phyloP scores from a whole-genome alignment of 2,113 vertebrate species.

The Salvator merianae region DNA sequence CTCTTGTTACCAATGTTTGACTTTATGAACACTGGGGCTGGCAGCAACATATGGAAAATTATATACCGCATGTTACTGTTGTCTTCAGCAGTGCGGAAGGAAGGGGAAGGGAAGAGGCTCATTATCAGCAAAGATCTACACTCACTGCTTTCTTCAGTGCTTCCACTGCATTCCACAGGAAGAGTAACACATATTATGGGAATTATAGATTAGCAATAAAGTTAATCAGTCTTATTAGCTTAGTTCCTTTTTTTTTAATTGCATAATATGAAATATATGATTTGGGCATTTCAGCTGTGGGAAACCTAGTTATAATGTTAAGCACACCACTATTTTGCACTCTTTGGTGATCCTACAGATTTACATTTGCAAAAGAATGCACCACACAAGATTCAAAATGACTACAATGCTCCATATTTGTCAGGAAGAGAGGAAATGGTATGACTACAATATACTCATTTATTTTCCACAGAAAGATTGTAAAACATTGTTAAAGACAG shows the following conservation, averaged over 20 bases:
- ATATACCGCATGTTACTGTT: too few relatives aligned
- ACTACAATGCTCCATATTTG: slow-evolving; percentile 28
- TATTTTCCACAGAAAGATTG: slow-evolving; percentile 41
- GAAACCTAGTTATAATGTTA: background rate
- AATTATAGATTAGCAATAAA: background rate
- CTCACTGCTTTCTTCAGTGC: background rate
- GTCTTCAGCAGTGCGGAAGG: too few relatives aligned
- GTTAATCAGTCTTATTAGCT: background rate
- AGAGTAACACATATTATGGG: background rate
- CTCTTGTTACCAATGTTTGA: too few relatives aligned
- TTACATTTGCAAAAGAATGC: background rate
- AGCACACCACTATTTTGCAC: background rate
- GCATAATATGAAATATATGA: background rate
- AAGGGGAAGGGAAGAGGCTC: too few relatives aligned
- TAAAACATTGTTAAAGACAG: background rate
- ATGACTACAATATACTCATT: slow-evolving; percentile 24
- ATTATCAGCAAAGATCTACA: background rate
- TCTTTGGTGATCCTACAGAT: too few relatives aligned
- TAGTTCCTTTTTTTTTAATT: background rate
- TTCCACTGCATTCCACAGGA: background rate
- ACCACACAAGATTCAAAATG: slow-evolving; percentile 28
- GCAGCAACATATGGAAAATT: too few relatives aligned
- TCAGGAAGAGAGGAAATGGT: slow-evolving; percentile 10
- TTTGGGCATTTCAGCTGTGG: background rate
- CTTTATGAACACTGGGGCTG: too few relatives aligned